Conservation (phyloP, 2,113 vertebrate genomes). For the Chloebia gouldiae region DNA sequence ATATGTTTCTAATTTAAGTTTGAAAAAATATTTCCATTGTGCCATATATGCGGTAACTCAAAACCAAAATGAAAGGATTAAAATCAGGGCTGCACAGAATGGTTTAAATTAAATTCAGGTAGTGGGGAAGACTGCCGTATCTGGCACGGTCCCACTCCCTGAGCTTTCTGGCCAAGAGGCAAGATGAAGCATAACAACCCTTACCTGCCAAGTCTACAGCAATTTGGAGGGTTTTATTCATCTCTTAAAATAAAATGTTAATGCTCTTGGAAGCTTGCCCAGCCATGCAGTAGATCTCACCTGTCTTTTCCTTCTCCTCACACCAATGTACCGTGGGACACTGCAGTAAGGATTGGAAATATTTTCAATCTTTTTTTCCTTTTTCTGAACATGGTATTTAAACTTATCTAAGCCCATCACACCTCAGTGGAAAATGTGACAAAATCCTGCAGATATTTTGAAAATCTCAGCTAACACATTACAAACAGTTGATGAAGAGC, state of each 20-base stretch:
- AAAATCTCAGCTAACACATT: not conserved
- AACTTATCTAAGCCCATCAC: not conserved
- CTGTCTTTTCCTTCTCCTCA: constrained; percentile 20
- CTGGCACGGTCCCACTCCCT: constrained; percentile 59
- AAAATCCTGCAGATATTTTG: not conserved
- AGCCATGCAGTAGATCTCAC: constrained; percentile 27
- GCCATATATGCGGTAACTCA: constrained; percentile 78
- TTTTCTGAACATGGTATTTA: not conserved
- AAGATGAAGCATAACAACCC: constrained; percentile 57
- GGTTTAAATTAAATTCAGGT: constrained; percentile 85
- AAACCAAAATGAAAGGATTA: constrained; percentile 81
- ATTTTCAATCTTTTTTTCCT: not conserved
- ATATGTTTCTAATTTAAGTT: constrained; percentile 81
- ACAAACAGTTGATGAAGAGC: not conserved
- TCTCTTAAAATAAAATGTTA: constrained; percentile 34
- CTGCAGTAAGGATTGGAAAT: not conserved
- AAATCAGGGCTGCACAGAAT: constrained; percentile 75
- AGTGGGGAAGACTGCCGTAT: constrained; percentile 69
- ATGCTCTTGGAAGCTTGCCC: constrained; percentile 40
- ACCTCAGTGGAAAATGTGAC: not conserved
- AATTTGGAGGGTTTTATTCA: constrained; percentile 45
- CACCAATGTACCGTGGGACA: not conserved
- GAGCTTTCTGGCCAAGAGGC: constrained; percentile 61
- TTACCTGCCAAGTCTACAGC: constrained; percentile 63
- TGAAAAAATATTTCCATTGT: constrained; percentile 81